Conservation (phyloP, 2,113 vertebrate species). For the Mirounga angustirostris region DNA sequence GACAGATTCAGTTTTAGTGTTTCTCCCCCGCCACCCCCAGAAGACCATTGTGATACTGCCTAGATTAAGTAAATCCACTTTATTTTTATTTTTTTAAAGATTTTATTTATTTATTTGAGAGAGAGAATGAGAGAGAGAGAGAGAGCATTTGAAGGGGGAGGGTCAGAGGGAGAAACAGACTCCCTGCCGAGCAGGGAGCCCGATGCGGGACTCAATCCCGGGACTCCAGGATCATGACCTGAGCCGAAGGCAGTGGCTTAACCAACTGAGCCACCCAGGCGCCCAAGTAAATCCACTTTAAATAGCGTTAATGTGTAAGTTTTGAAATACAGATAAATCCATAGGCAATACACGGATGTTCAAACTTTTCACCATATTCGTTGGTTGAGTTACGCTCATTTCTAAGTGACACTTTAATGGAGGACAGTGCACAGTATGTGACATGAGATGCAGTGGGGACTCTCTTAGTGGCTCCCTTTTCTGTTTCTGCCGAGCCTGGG, state of each 20-base stretch:
- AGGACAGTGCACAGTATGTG: not conserved
- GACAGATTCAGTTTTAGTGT: not conserved
- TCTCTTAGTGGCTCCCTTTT: not conserved
- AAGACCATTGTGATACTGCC: not conserved
- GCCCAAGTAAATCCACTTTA: slow-evolving; percentile 37
- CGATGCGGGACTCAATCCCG: too few species aligned
- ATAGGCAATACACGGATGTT: not conserved
- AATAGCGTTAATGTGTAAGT: not conserved
- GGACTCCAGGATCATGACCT: too few species aligned
- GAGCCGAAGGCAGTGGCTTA: too few species aligned
- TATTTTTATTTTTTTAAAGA: not conserved
- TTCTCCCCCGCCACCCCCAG: fast-evolving
- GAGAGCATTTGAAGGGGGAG: too few species aligned
- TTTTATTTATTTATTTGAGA: too few species aligned
- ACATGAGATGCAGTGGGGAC: not conserved
- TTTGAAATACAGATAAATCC: slow-evolving; percentile 47
- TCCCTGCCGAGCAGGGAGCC: too few species aligned
- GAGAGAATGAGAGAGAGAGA: too few species aligned
- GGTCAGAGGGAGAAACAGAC: too few species aligned
- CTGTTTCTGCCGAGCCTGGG: not conserved
- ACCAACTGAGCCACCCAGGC: too few species aligned
- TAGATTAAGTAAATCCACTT: slow-evolving; percentile 53
- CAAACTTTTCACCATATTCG: not conserved
- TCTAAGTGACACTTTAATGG: not conserved
- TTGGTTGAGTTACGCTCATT: not conserved